A percentile compares a stretch with the other conserved stretches of the same genome.
phyloP scores from a whole-genome alignment of 2,888 invertebrate genomes.

The Myopa tessellatipennis region DNA sequence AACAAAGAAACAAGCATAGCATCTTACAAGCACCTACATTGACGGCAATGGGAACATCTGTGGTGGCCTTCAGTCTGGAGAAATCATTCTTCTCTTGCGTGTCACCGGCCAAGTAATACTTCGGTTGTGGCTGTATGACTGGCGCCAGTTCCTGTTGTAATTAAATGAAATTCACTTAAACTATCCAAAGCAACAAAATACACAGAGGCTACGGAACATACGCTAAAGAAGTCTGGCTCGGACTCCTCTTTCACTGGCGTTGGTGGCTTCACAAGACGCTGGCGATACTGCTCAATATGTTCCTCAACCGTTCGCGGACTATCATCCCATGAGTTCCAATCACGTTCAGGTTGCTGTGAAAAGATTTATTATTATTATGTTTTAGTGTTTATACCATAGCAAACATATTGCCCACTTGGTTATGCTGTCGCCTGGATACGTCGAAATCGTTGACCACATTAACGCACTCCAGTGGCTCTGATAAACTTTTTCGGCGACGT shows the following conservation, averaged over 20 bases:
- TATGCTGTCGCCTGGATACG: conserved; percentile 28
- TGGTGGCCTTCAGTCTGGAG: conserved; percentile 69
- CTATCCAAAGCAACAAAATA: not conserved
- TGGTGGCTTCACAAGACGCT: conserved; percentile 69
- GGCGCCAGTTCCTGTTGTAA: conserved; percentile 72
- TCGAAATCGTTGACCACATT: conserved; percentile 67
- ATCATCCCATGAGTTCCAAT: conserved; percentile 76
- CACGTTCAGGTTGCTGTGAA: conserved; percentile 55
- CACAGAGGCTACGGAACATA: conserved; percentile 63
- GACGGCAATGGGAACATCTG: conserved; percentile 68
- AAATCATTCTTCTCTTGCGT: conserved; percentile 59
- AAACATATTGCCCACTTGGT: conserved; percentile 34
- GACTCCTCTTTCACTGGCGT: conserved; percentile 66
- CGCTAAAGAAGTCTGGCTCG: conserved; percentile 73
- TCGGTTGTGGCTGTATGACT: conserved; percentile 72
- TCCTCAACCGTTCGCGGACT: conserved; percentile 71
- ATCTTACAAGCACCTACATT: conserved; percentile 54
- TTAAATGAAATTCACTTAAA: not conserved
- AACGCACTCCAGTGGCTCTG: conserved; percentile 70
- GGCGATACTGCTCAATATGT: conserved; percentile 74
- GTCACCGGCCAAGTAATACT: conserved; percentile 70
- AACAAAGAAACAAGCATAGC: not conserved
- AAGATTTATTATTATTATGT: conserved; percentile 47
- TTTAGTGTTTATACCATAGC: not conserved
- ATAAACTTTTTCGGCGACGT: conserved; percentile 70